Conservation (phyloP, 1,140 invertebrate genomes). For the Pseudoatta argentina region DNA sequence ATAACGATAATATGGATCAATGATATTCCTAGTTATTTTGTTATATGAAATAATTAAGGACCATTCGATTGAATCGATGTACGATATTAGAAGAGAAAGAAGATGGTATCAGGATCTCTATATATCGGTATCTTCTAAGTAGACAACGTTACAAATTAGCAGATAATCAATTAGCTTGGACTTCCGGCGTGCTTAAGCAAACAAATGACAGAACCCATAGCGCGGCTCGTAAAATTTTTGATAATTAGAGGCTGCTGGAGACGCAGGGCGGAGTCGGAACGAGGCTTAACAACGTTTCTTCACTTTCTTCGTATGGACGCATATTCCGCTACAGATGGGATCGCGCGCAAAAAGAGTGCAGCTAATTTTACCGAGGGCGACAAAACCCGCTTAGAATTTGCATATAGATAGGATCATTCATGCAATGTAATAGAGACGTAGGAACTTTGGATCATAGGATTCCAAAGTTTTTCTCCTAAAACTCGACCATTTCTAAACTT, state of each 20-base stretch:
- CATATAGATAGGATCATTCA: constrained; percentile 67
- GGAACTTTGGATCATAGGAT: constrained; percentile 22
- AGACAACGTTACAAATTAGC: constrained; percentile 81
- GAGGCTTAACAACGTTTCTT: constrained; percentile 62
- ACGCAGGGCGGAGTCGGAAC: constrained; percentile 61
- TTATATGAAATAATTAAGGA: not conserved
- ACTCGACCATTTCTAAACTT: not conserved
- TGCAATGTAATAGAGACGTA: constrained; percentile 69
- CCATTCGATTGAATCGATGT: not conserved
- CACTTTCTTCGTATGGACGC: constrained; percentile 49
- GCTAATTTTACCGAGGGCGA: constrained; percentile 56
- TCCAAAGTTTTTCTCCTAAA: constrained; percentile 22
- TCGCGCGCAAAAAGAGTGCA: constrained; percentile 37
- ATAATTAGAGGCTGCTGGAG: constrained; percentile 79
- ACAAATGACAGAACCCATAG: constrained; percentile 78
- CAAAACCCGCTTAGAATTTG: constrained; percentile 66
- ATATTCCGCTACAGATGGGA: constrained; percentile 12
- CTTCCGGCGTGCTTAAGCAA: constrained; percentile 80
- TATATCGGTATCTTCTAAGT: constrained; percentile 54
- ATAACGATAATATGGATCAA: not conserved
- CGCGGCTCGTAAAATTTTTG: constrained; percentile 81
- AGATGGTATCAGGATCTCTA: not conserved
- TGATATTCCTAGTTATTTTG: not conserved
- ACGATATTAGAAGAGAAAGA: not conserved
- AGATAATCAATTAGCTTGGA: constrained; percentile 81